Percentiles rank a stretch among this genome's conserved stretches.
phyloP scores from a whole-genome alignment of 2,888 invertebrate genomes.

The Drosophila aldrichi region DNA sequence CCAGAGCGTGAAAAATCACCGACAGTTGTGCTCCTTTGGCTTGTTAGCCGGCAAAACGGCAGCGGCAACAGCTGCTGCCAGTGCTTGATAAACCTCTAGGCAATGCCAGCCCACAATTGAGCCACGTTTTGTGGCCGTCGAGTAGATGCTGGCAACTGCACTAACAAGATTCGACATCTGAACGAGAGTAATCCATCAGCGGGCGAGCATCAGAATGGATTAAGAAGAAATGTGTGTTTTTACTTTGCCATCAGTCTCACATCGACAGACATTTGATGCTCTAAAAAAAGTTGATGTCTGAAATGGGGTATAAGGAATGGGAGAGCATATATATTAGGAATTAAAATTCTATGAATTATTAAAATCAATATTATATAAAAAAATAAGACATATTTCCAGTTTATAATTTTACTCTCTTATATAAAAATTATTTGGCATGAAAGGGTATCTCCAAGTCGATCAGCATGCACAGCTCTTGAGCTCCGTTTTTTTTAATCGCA shows the following conservation, averaged over 20 bases:
- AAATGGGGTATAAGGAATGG: not conserved
- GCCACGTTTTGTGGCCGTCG: constrained; percentile 29
- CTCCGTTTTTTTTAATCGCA: constrained; percentile 51
- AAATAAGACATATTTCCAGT: too few species aligned
- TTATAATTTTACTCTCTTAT: too few species aligned
- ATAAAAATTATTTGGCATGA: too few species aligned
- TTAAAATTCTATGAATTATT: too few species aligned
- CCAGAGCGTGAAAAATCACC: constrained; percentile 73
- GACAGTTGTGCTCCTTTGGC: constrained; percentile 55
- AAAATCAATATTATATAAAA: too few species aligned
- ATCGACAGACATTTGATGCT: constrained; percentile 37
- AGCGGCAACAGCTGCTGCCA: constrained; percentile 62
- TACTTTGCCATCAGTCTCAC: constrained; percentile 51
- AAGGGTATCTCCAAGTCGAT: too few species aligned
- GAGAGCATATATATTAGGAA: too few species aligned
- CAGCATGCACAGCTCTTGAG: too few species aligned
- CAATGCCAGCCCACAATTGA: constrained; percentile 39
- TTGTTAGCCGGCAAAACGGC: constrained; percentile 44
- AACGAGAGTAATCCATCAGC: constrained; percentile 77
- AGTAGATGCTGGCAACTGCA: constrained; percentile 32
- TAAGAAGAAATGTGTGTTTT: constrained; percentile 63
- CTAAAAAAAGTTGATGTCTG: not conserved
- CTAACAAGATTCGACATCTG: constrained; percentile 77
- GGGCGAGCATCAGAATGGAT: constrained; percentile 68
- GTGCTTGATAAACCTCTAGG: constrained; percentile 25